A percentile compares a stretch with the other conserved stretches of the same genome.
Evolutionary conservation across 2,888 invertebrate species (phyloP).

Genomic region (Rapana venosa): DNA sequence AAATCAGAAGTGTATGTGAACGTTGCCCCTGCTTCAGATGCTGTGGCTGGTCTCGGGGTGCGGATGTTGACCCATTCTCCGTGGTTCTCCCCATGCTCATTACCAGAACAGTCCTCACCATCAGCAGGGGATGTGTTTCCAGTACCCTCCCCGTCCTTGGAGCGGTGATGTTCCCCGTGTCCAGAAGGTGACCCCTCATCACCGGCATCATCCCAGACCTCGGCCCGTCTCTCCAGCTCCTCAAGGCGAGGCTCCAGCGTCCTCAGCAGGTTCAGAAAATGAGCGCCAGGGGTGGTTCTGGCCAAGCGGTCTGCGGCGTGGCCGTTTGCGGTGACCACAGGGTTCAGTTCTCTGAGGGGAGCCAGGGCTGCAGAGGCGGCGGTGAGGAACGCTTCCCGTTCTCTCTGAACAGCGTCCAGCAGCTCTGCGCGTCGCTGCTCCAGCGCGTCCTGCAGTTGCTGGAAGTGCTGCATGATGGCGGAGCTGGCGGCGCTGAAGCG

Average conservation of each 20-base stretch:
- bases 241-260: conserved; percentile 1
- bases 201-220: background rate
- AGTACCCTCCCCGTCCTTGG: background rate
- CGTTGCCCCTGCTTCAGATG: background rate
- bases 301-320: background rate
- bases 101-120: background rate
- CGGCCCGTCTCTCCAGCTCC: background rate
- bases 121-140: background rate
- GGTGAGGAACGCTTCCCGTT: background rate
- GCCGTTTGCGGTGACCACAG: background rate
- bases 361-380: background rate
- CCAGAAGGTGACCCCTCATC: background rate
- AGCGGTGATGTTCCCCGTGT: background rate
- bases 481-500: background rate
- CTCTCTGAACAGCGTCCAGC: background rate
- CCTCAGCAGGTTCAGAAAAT: background rate
- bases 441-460: background rate
- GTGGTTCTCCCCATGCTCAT: background rate
- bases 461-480: background rate
- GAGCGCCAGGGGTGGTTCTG: background rate
- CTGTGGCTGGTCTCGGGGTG: background rate
- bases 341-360: background rate
- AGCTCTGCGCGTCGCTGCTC: background rate
- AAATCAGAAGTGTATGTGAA: too few relatives aligned
- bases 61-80: too few relatives aligned